A percentile compares a stretch with the other conserved stretches of the same genome.
Conservation (phyloP, 2,888 invertebrate species). For the Stenotaenia linearis region DNA sequence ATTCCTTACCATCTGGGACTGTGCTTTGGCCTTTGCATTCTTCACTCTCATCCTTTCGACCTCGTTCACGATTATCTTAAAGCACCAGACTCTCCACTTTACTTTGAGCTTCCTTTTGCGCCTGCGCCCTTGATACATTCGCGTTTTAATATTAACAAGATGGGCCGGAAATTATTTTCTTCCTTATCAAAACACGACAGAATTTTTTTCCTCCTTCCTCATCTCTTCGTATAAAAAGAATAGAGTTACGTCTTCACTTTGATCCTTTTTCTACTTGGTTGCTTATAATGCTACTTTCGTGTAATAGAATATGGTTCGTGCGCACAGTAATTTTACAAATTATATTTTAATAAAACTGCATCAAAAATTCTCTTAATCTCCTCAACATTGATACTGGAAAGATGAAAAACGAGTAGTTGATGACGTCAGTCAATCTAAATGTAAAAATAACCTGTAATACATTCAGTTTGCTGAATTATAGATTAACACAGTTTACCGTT, state of each 20-base stretch:
- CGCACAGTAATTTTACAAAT: neutral
- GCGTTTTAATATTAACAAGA: slow-evolving; percentile 19
- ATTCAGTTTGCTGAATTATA: neutral
- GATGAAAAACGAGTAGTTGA: neutral
- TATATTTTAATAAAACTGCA: neutral
- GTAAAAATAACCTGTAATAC: neutral
- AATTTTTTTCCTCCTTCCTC: neutral
- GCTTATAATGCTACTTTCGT: neutral
- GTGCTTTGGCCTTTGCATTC: slow-evolving; percentile 3
- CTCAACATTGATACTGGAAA: neutral
- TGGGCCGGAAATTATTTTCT: slow-evolving; percentile 19
- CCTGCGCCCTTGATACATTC: neutral
- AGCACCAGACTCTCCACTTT: slow-evolving; percentile 7
- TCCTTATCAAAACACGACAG: slow-evolving; percentile 2
- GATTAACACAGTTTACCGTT: neutral
- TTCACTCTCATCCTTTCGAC: slow-evolving; percentile 13
- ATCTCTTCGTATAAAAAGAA: neutral
- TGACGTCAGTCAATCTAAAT: neutral
- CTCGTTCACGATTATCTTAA: slow-evolving; percentile 19
- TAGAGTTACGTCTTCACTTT: neutral
- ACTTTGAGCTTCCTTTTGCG: slow-evolving; percentile 3
- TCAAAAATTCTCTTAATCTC: neutral
- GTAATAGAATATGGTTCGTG: neutral
- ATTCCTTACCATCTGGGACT: slow-evolving; percentile 1
- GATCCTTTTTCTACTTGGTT: neutral